These are phyloP conservation scores for Enteromius thamalakanensis DNA, from an alignment of 2,797 vertebrate genomes.

Conservation along the genomic window DNA sequence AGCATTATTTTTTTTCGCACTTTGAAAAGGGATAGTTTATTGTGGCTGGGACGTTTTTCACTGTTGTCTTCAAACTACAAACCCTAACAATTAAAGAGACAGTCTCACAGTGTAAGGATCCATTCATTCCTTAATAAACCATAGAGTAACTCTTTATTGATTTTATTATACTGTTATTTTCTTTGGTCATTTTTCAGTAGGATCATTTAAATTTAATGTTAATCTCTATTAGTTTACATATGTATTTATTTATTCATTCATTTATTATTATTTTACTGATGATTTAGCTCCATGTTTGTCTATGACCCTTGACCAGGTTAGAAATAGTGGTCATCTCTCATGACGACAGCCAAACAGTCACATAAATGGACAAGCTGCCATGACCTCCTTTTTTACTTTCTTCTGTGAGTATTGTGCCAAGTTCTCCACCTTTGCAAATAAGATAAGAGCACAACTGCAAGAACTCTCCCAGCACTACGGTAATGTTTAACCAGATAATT, in stretches of 20 bases:
- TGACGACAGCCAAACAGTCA: constrained; percentile 32
- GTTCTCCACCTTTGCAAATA: constrained; percentile 82
- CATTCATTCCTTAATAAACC: not conserved
- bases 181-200: not conserved
- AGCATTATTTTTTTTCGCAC: not conserved
- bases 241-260: not conserved
- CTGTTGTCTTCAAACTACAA: constrained; percentile 5
- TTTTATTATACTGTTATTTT: not conserved
- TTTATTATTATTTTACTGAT: not conserved
- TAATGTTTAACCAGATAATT: constrained; percentile 92
- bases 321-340: not conserved
- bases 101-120: not conserved
- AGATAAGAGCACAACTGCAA: constrained; percentile 84
- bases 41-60: not conserved
- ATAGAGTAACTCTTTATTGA: not conserved
- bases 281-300: not conserved
- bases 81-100: not conserved
- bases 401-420: constrained; percentile 71
- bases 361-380: constrained; percentile 16
- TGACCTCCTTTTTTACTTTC: constrained; percentile 56
- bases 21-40: constrained; percentile 7
- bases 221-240: not conserved
- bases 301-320: not conserved
- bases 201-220: not conserved
- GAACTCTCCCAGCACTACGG: constrained; percentile 74